Evolutionary conservation across 2,888 invertebrate species (phyloP), one percentile per base, ranked within the genome.

Genomic region (Drosophila anceps): DNA sequence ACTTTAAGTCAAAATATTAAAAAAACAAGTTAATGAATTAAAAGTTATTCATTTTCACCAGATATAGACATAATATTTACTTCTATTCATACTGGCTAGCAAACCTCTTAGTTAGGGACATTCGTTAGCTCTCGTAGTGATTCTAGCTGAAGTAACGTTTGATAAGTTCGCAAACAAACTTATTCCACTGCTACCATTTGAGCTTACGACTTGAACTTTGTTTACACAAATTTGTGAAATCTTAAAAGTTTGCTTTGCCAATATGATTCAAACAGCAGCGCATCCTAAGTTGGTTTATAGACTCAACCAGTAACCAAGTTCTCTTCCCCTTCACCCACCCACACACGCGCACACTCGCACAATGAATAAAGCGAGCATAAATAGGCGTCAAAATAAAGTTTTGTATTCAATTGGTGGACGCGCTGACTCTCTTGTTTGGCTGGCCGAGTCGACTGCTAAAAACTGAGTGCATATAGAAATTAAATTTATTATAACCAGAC

Each of bases 321-420:
- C 29, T 13, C 57, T n/a, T 18, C 24, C 50, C 18, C 24, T 18
- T 55, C 15, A 10, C 43, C 31, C 37, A n/a, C 44, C 24, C 51
- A 53, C 53, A 27, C 31, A 51, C 57, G 41, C 41, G 37, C 35
- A 44, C 55, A 37, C 18, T 18, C 33, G 48, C 35, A 41, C 10
- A 35, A 12, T 65, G 55, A 62, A 51, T 69, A 57, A 73, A 59
- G 54, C 48, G 18, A n/a, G 48, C 69, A 74, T 74, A 68, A 71
- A 71, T 71, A 79, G 70, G 80, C 82, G 80, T 76, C 67, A 71
- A 64, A 82, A 69, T 68, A 72, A 50, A 57, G 62, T 80, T 79
- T 76, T 71, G 69, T 76, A 68, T 75, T 72, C 69, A 70, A 79
- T 75, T 68, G 70, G 48, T 51, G 50, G 55, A 51, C 18, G 53